Evolutionary conservation across 2,797 vertebrate genomes (phyloP).

Genomic region (Atherinosoma microstoma): DNA sequence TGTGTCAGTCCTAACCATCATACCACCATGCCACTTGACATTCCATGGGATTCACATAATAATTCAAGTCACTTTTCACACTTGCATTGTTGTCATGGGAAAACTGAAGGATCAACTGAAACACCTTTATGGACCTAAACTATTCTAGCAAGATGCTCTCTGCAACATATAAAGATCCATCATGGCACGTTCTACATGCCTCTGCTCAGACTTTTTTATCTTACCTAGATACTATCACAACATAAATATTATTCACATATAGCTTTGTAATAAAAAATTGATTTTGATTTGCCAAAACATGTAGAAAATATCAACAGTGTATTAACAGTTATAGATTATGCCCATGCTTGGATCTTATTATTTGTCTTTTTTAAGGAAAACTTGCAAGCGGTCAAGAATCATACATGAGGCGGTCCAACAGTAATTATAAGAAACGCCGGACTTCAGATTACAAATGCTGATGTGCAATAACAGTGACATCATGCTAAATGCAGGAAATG

Average conservation of each 20-base stretch:
- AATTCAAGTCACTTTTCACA: not conserved
- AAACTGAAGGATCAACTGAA: not conserved
- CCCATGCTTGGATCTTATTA: not conserved
- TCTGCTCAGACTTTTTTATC: not conserved
- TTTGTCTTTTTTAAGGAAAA: not conserved
- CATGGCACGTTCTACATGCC: too few relatives aligned
- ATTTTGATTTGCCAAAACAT: not conserved
- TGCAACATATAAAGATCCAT: too few relatives aligned
- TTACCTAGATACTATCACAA: not conserved
- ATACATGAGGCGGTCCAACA: not conserved
- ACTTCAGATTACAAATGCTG: not conserved
- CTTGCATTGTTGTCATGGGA: not conserved
- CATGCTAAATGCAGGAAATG: slow-evolving; percentile 38
- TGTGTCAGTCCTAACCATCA: too few relatives aligned
- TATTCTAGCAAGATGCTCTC: too few relatives aligned
- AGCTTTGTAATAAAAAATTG: not conserved
- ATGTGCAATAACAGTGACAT: slow-evolving; percentile 34
- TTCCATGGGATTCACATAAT: not conserved
- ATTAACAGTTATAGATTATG: not conserved
- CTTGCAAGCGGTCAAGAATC: not conserved
- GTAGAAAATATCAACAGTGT: not conserved
- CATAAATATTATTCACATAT: not conserved
- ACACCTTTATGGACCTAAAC: not conserved
- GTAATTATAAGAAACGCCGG: not conserved
- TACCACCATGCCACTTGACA: not conserved